Evolutionary conservation across 30 jellyfish, hydroid and myxozoan genomes (phyloP), one percentile per base, ranked within the genome.

Genomic region (Morbakka virulenta): DNA sequence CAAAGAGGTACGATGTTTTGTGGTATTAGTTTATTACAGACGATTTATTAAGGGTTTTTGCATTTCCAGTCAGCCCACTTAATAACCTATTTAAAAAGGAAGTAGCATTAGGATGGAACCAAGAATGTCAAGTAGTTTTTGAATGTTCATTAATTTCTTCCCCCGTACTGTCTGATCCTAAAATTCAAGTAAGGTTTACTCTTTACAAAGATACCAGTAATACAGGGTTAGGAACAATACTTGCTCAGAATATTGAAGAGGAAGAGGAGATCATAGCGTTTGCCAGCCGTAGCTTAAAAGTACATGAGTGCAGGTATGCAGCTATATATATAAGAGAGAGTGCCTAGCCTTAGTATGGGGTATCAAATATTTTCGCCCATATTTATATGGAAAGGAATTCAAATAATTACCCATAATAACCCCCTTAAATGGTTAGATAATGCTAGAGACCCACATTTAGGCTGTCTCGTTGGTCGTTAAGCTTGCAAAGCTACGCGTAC

Each of bases 141-240:
- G 88, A 86, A 78, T 2, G 51, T 3, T 22, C 77, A 12, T 32
- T 86, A 47, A 69, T 68, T 34, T 53, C 11, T 23, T 81, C 96
- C 14, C 95, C 96, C 11, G 34, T 86, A 14, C 79, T 77, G 4
- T 26, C 83, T 0, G 77, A 50, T 48, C 96, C 94, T 0, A 50
- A 86, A 32, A 35, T 69, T 48, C 9, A 48, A 3, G 67, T 49
- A 12, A 23, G 62, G 4, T 86, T 86, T 71, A 17, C 49, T 25
- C 49, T 83, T 50, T 53, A 76, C 50, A 75, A 83, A 22, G 95
- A 83, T 62, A 91, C 91, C 3, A 53, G 84, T 31, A 75, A 28
- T 62, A 30, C 69, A 1, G 95, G 84, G 13, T 27, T 83, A 0
- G 93, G 95, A 6, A 86, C 93, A 0, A 62, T 86, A 4, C 92